phyloP scores from a whole-genome alignment of 1,140 invertebrate genomes.

The Drosophila prosaltans region DNA sequence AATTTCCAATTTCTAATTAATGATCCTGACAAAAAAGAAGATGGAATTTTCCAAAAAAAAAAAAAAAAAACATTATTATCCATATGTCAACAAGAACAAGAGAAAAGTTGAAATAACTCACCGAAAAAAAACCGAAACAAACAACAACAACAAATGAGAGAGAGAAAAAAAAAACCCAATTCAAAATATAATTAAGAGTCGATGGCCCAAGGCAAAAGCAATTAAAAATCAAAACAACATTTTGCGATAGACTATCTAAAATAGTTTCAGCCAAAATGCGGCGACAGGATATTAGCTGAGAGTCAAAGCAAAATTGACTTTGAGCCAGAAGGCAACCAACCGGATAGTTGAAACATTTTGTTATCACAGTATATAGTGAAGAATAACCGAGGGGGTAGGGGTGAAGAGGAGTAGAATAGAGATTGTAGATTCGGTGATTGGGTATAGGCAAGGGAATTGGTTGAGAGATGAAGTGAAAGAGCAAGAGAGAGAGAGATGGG shows the following conservation, averaged over 20 bases:
- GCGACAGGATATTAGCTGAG: constrained; percentile 76
- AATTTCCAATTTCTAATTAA: constrained; percentile 75
- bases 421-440: too few species aligned
- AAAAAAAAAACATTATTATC: constrained; percentile 27
- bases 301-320: constrained; percentile 67
- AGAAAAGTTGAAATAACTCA: constrained; percentile 65
- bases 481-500: not conserved
- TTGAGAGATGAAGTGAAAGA: not conserved
- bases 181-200: constrained; percentile 72
- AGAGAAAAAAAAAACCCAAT: constrained; percentile 60
- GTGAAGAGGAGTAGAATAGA: too few species aligned
- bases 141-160: not conserved
- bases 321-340: constrained; percentile 34
- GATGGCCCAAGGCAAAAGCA: constrained; percentile 60
- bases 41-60: constrained; percentile 43
- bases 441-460: too few species aligned
- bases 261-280: constrained; percentile 65
- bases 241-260: constrained; percentile 56
- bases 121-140: not conserved
- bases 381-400: not conserved
- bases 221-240: constrained; percentile 71
- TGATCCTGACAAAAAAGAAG: constrained; percentile 49
- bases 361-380: not conserved
- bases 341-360: constrained; percentile 13
- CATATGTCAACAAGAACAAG: constrained; percentile 33